Percentiles rank a stretch among this genome's conserved stretches.
These are phyloP conservation scores for Corythaixoides concolor DNA, from an alignment of 2,113 vertebrate genomes.

Conservation along the genomic window DNA sequence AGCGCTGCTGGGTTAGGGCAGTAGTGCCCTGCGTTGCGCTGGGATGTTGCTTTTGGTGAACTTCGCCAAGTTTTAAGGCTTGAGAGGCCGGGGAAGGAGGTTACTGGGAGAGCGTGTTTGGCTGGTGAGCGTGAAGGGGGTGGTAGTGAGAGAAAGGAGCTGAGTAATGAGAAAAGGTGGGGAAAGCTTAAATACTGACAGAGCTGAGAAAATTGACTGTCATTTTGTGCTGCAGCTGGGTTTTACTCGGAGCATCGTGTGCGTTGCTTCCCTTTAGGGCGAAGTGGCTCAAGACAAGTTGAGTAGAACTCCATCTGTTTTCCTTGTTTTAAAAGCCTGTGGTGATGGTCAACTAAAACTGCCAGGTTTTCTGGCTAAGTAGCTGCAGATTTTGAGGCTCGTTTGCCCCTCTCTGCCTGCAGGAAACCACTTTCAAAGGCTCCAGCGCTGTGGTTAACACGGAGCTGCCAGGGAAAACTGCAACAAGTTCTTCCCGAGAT, in stretches of 20 bases:
- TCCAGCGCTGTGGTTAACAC: background rate
- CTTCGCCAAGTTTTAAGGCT: background rate
- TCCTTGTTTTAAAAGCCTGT: background rate
- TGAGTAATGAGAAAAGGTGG: background rate
- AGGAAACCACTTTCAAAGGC: background rate
- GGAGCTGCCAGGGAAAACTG: background rate
- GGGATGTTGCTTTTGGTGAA: background rate
- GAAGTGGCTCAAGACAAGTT: background rate
- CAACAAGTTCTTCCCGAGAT: background rate
- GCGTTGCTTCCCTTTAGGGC: background rate
- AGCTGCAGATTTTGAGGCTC: background rate
- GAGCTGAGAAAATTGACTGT: background rate
- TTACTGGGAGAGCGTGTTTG: accelerated
- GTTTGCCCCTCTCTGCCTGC: background rate
- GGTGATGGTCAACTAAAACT: background rate
- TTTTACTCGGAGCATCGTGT: background rate
- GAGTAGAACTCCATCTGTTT: background rate
- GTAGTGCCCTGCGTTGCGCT: accelerated
- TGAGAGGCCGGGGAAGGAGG: background rate
- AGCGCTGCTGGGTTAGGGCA: accelerated
- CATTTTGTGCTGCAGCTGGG: background rate
- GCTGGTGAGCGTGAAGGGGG: background rate
- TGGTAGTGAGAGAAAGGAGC: background rate
- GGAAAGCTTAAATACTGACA: accelerated
- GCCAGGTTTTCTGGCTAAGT: background rate